Conservation (phyloP, 2,113 vertebrate genomes). For the Otis tarda region DNA sequence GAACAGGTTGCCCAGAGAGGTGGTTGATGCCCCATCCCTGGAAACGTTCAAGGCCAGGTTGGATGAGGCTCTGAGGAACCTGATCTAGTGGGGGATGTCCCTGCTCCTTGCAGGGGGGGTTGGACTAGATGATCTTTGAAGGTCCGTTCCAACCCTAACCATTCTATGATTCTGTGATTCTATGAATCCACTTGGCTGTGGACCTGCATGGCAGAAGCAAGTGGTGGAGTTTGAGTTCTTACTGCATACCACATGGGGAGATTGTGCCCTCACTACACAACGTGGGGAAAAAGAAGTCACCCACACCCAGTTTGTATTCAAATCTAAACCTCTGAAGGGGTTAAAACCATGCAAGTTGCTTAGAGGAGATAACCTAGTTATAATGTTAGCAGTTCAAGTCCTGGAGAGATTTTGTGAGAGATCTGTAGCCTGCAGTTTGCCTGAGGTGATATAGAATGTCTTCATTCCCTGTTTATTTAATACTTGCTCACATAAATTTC, state of each 20-base stretch:
- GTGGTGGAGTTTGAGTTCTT: neutral
- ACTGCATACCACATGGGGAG: neutral
- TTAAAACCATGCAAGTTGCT: neutral
- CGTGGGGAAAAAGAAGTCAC: too few species aligned
- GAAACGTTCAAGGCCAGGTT: too few species aligned
- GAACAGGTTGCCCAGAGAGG: too few species aligned
- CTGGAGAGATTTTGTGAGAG: neutral
- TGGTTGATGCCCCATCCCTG: too few species aligned
- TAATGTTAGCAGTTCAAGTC: neutral
- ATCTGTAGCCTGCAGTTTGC: neutral
- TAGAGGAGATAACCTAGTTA: neutral
- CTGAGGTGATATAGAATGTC: neutral
- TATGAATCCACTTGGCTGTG: neutral
- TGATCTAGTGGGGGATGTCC: too few species aligned
- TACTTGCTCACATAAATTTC: neutral
- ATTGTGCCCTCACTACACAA: neutral
- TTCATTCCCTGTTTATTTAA: neutral
- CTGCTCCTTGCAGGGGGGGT: too few species aligned
- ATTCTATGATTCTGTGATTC: too few species aligned
- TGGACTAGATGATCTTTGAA: too few species aligned
- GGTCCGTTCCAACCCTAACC: too few species aligned
- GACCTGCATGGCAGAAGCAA: neutral
- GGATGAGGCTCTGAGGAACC: too few species aligned
- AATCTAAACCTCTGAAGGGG: neutral
- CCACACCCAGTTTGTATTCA: neutral